These are phyloP conservation scores for Poecilia latipinna DNA, from an alignment of 2,113 vertebrate species.

Conservation along the genomic window DNA sequence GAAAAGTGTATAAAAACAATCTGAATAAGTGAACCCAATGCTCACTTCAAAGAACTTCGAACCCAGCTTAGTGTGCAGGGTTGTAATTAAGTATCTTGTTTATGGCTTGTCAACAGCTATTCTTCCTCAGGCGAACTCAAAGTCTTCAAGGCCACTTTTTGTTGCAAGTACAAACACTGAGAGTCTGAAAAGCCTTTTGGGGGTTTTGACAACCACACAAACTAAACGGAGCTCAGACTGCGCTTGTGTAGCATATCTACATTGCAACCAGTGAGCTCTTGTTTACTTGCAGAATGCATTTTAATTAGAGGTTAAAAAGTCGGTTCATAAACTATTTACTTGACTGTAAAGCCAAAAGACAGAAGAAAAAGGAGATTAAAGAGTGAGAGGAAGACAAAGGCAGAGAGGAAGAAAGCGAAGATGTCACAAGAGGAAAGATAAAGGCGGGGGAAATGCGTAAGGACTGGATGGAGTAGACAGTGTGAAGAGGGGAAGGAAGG, in stretches of 20 bases:
- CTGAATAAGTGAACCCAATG: background rate
- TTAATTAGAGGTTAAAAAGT: conserved; percentile 43
- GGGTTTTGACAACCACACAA: conserved; percentile 17
- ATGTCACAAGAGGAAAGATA: conserved; percentile 58
- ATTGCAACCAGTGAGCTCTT: conserved; percentile 30
- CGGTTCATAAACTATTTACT: conserved; percentile 27
- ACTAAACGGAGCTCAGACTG: conserved; percentile 3
- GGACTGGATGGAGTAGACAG: conserved; percentile 61
- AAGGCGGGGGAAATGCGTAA: conserved; percentile 58
- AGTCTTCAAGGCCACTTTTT: conserved; percentile 23
- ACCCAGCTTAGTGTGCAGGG: background rate
- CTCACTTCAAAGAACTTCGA: background rate
- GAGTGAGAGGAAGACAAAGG: conserved; percentile 36
- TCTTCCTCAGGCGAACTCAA: background rate
- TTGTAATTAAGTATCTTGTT: conserved; percentile 19
- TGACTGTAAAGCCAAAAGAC: conserved; percentile 29
- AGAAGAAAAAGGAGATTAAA: conserved; percentile 51
- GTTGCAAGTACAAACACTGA: background rate
- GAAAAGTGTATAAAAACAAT: background rate
- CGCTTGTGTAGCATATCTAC: conserved; percentile 15
- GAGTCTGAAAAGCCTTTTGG: conserved; percentile 4
- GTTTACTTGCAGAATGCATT: conserved; percentile 48
- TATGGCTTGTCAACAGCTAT: conserved; percentile 16
- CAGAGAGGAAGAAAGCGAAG: conserved; percentile 39
- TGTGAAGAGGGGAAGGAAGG: conserved; percentile 58